A percentile compares a stretch with the other conserved stretches of the same genome.
Evolutionary conservation across 2,113 vertebrate species (phyloP).

Genomic region (Cyprinodon variegatus): DNA sequence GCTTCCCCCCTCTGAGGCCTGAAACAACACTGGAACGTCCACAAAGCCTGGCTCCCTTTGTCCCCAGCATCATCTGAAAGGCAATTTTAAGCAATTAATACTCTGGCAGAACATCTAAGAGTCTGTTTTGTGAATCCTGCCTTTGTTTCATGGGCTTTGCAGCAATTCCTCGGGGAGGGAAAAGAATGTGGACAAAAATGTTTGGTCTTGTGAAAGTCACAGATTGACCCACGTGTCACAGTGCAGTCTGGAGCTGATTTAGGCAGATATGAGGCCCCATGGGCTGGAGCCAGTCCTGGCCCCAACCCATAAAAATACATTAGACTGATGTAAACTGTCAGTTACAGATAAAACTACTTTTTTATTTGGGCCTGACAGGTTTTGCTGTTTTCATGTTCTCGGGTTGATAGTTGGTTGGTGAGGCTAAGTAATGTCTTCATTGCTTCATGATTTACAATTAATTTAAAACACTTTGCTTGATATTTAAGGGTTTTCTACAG

Average conservation of each 20-base stretch:
- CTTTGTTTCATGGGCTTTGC: slow-evolving; percentile 47
- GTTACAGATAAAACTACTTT: background rate
- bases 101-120: slow-evolving; percentile 57
- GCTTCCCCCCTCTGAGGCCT: slow-evolving; percentile 49
- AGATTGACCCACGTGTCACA: slow-evolving; percentile 42
- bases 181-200: slow-evolving; percentile 12
- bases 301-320: background rate
- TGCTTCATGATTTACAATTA: too few species aligned
- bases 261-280: background rate
- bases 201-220: slow-evolving; percentile 57
- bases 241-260: background rate
- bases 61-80: slow-evolving; percentile 68
- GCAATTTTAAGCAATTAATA: slow-evolving; percentile 57
- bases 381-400: background rate
- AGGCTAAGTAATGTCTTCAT: background rate
- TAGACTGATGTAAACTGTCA: background rate
- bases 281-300: background rate
- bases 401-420: too few species aligned
- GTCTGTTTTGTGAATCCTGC: slow-evolving; percentile 57
- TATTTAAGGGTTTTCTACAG: background rate
- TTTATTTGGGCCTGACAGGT: background rate
- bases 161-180: slow-evolving; percentile 22
- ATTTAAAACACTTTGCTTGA: background rate
- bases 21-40: slow-evolving; percentile 67
- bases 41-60: slow-evolving; percentile 45